phyloP scores from a whole-genome alignment of 2,113 vertebrate genomes.

The Mola mola region DNA sequence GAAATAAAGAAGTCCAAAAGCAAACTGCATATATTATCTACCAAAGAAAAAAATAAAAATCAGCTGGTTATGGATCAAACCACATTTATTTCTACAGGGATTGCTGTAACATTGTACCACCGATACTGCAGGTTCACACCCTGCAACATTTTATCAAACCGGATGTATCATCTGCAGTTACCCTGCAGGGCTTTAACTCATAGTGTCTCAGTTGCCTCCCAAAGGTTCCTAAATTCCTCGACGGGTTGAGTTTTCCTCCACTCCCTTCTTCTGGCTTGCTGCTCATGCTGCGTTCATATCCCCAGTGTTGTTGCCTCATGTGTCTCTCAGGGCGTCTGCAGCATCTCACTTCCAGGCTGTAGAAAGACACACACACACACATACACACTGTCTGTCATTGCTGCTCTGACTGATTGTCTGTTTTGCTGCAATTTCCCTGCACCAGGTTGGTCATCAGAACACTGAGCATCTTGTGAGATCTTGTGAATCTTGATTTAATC shows the following conservation, averaged over 20 bases:
- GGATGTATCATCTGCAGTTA: conserved; percentile 27
- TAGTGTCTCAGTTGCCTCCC: neutral
- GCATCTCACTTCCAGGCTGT: conserved; percentile 30
- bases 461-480: too few relatives aligned
- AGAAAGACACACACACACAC: conserved; percentile 31
- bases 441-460: conserved; percentile 30
- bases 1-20: neutral
- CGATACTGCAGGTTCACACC: conserved; percentile 34
- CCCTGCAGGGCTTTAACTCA: conserved; percentile 12
- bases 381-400: conserved; percentile 20
- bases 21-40: too few relatives aligned
- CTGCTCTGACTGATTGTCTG: too few relatives aligned
- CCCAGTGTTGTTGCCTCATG: conserved; percentile 7
- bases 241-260: conserved; percentile 21
- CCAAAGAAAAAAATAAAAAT: conserved; percentile 5
- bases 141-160: too few relatives aligned
- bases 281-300: conserved; percentile 35
- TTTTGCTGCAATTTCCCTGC: conserved; percentile 30
- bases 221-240: conserved; percentile 25
- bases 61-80: neutral
- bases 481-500: too few relatives aligned
- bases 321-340: too few relatives aligned
- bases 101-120: neutral
- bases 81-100: too few relatives aligned
- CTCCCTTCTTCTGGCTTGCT: conserved; percentile 14